Base-by-base conservation (phyloP, 2,797 vertebrate species). In the Sebastiscus albofasciatus region DNA sequence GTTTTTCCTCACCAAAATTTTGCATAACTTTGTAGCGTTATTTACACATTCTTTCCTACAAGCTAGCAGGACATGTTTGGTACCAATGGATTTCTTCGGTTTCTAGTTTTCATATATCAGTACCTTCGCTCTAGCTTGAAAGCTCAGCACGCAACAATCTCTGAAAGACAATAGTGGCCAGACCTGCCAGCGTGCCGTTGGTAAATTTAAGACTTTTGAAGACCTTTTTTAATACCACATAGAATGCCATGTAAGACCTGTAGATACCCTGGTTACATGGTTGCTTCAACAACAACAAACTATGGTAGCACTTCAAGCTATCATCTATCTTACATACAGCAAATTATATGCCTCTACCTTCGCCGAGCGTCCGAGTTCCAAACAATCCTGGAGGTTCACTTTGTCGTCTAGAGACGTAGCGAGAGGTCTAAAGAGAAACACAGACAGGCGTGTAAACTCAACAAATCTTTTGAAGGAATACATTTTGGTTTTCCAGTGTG, bases 381-480 rank as follows among this genome's bases (percentile, higher is more conserved):
- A 90, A 87, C 97, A 98, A 75, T 97, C 96, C 94, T 98, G 97
- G 5, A 98, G 96, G 64, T 92, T 87, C 70, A 96, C 92, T 74
- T 95, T 97, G 90, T 97, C 93, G 31, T 92, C 95, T 31, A 95
- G 81, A 66, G 96, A 95, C 26, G 94, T 81, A 72, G 96, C 85
- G 20, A 97, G 73, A 8, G 97, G 95, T 92, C 97, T 98, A 77
- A 75, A 77, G 46, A 83, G 58, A 79, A 72, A 81, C 1, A 13
- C 26, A 72, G 46, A 72, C 9, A 55, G 16, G 8, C 7, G 16
- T 36, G 54, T 55, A 11, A 77, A 64, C 14, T 20, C 1, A 55
- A 10, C 12, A 9, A 5, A 18, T 49, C 6, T 42, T n/a, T 11
- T 60, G 9, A 39, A 54, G 22, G 31, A 31, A n/a, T 5, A 34